Base-by-base conservation (phyloP, 2,888 invertebrate species). In the Seira ritae region DNA sequence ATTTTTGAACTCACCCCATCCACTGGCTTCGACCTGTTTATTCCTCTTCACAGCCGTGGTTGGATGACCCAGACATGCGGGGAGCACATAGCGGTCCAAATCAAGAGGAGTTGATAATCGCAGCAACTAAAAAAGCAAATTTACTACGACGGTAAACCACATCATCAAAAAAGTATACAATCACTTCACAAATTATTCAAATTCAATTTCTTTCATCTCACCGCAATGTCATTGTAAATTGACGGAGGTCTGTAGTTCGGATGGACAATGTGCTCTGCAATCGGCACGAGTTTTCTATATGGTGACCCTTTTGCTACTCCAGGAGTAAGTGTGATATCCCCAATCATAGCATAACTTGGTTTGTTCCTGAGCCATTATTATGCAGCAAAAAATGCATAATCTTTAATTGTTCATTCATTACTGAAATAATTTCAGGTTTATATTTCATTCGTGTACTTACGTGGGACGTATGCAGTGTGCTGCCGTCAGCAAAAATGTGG, bases 401-500 rank as follows among this genome's bases (percentile, higher is more conserved):
- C 46, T 70, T 46, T 46, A 31, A 4, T 31, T 31, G 31, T 8
- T 4, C 31, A 31, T n/a, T n/a, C n/a, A n/a, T n/a, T n/a, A n/a
- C n/a, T n/a, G n/a, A n/a, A n/a, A n/a, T n/a, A n/a, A n/a, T n/a
- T n/a, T 2, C 31, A 31, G 8, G 8, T 31, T 4, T 31, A 31
- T 31, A 31, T 31, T 31, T 31, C 31, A 8, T 31, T 31, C 31
- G 31, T 4, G 31, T n/a, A n/a, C n/a, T n/a, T n/a, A 31, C 3
- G 2, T 31, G 8, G 31, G 8, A 31, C 2, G 31, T 82, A 96
- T 95, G 89, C 96, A 96, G 90, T 96, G 96, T 0, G 95, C 94
- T 0, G 96, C 96, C 0, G 96, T 96, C 68, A 96, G 89, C 22
- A 96, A 91, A 89, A 95, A 95, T 85, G 93, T 91, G 89, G 94